Conservation (phyloP, 2,888 invertebrate genomes). For the Oligia fasciuncula region DNA sequence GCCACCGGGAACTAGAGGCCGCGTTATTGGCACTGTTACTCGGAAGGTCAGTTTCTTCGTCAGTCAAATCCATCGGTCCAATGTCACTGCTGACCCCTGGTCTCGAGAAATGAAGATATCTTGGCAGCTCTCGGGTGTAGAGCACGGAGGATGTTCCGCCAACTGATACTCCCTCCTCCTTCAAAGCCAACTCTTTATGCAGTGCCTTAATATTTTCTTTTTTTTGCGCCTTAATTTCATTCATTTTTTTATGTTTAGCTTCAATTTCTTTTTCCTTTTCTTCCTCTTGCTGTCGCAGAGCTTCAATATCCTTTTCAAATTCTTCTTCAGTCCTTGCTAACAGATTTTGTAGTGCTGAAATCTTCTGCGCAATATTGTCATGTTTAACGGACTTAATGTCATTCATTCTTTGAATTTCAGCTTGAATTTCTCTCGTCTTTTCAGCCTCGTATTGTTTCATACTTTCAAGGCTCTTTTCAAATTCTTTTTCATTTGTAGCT, state of each 20-base stretch:
- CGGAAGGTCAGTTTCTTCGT: conserved; percentile 9
- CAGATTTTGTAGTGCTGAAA: conserved; percentile 16
- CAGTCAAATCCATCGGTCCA: conserved; percentile 5
- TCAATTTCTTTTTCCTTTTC: conserved; percentile 28
- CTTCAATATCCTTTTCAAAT: conserved; percentile 23
- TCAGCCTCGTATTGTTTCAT: conserved; percentile 9
- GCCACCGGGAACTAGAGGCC: background rate
- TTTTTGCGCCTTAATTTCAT: conserved; percentile 21
- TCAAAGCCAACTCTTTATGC: background rate
- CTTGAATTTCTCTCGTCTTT: conserved; percentile 11
- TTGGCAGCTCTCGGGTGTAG: background rate
- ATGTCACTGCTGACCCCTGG: conserved; percentile 9
- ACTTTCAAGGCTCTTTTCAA: conserved; percentile 16
- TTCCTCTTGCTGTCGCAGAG: conserved; percentile 14
- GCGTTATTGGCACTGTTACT: conserved; percentile 1
- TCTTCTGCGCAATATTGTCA: conserved; percentile 6
- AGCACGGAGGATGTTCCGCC: background rate
- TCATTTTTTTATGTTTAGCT: conserved; percentile 1
- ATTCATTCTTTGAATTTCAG: conserved; percentile 37
- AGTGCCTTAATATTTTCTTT: conserved; percentile 20
- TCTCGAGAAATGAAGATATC: background rate
- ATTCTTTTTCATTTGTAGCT: conserved; percentile 4
- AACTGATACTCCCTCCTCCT: conserved; percentile 4
- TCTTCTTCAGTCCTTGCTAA: conserved; percentile 1
- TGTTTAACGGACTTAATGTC: background rate